Evolutionary conservation across 2,113 vertebrate species (phyloP).

Genomic region (Halichoeres trimaculatus): DNA sequence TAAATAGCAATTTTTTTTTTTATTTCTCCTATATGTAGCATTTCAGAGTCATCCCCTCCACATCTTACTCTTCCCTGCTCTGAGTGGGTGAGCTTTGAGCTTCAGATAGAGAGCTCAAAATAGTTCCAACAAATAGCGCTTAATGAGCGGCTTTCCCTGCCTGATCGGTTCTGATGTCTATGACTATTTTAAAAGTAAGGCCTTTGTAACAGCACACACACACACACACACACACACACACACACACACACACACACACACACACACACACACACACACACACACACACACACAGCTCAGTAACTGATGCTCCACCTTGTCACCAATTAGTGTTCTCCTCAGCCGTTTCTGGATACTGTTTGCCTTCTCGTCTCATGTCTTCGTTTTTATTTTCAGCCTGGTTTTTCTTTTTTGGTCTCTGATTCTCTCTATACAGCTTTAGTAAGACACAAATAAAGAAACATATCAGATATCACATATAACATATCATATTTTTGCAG

Average conservation of each 20-base stretch:
- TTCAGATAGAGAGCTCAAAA: slow-evolving; percentile 31
- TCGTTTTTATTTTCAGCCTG: slow-evolving; percentile 10
- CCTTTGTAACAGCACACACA: slow-evolving; percentile 16
- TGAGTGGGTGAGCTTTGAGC: not conserved
- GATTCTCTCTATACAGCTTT: not conserved
- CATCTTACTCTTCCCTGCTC: not conserved
- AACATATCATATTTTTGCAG: no score
- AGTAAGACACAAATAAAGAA: not conserved
- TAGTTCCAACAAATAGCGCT: slow-evolving; percentile 32
- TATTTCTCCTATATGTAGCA: not conserved
- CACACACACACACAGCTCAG: no score
- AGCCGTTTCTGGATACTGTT: slow-evolving; percentile 5
- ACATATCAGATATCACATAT: no score
- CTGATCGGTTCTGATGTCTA: slow-evolving; percentile 36
- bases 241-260: not conserved
- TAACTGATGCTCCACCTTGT: slow-evolving; percentile 53
- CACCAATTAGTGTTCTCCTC: slow-evolving; percentile 51
- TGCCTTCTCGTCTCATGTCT: not conserved
- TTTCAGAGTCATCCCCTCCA: not conserved
- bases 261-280: no score
- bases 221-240: slow-evolving; percentile 5
- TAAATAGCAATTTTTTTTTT: not conserved
- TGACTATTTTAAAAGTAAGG: slow-evolving; percentile 59
- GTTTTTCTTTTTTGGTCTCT: slow-evolving; percentile 6
- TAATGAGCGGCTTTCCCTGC: slow-evolving; percentile 47